Percentiles rank a stretch among this genome's conserved stretches.
Evolutionary conservation across 1,140 invertebrate genomes (phyloP).

Genomic region (Brachystomella parvula): DNA sequence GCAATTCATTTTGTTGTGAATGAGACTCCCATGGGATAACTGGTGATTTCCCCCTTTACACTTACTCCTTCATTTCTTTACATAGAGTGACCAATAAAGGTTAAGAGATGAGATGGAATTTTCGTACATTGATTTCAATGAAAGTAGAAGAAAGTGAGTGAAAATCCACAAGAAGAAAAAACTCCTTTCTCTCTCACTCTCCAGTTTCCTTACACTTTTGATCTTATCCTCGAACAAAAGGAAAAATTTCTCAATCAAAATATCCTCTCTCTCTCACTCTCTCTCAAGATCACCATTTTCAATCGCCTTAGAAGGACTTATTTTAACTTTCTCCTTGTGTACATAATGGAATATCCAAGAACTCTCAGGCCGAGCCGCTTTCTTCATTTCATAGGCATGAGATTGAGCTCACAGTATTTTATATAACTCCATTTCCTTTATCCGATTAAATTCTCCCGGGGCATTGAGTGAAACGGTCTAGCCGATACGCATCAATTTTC

Average conservation of each 20-base stretch:
- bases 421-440: slow-evolving; percentile 33
- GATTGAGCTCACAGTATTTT: neutral
- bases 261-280: neutral
- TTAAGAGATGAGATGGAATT: slow-evolving; percentile 32
- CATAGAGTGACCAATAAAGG: slow-evolving; percentile 35
- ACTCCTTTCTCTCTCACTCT: slow-evolving; percentile 5
- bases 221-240: slow-evolving; percentile 12
- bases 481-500: neutral
- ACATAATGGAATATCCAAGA: slow-evolving; percentile 11
- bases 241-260: slow-evolving; percentile 25
- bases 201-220: slow-evolving; percentile 18
- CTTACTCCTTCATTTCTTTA: slow-evolving; percentile 16
- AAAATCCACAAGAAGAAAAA: neutral
- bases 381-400: slow-evolving; percentile 12
- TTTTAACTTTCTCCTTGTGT: slow-evolving; percentile 6
- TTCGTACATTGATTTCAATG: slow-evolving; percentile 33
- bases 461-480: slow-evolving; percentile 17
- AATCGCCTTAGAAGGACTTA: slow-evolving; percentile 15
- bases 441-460: slow-evolving; percentile 33
- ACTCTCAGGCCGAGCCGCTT: neutral
- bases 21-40: slow-evolving; percentile 31
- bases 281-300: slow-evolving; percentile 22
- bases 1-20: slow-evolving; percentile 38
- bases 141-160: neutral
- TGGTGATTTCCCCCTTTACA: slow-evolving; percentile 26